Evolutionary conservation across 2,888 invertebrate genomes (phyloP).

Genomic region (Eupithecia dodoneata): DNA sequence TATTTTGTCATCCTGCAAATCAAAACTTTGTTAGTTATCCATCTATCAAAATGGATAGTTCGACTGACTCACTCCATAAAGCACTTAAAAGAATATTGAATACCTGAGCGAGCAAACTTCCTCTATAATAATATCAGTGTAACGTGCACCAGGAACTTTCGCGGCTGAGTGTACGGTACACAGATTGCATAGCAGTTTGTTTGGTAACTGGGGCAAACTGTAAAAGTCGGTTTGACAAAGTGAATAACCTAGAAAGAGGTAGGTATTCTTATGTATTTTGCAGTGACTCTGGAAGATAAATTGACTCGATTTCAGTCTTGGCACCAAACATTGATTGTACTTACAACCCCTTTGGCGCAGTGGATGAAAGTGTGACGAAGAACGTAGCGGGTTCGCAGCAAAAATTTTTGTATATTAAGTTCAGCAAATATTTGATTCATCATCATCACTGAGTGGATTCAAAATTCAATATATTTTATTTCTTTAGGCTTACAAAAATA

Average conservation of each 20-base stretch:
- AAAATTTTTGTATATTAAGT: too few species aligned
- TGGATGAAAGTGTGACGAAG: neutral
- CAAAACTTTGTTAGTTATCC: neutral
- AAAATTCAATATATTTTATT: too few species aligned
- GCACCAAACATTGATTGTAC: neutral
- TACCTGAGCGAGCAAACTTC: neutral
- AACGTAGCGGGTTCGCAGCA: neutral
- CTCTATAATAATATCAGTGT: neutral
- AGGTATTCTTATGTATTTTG: neutral
- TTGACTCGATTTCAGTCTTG: neutral
- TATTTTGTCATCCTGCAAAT: neutral
- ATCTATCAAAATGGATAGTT: neutral
- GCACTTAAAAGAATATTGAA: neutral
- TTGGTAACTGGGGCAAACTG: neutral
- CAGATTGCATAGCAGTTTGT: constrained; percentile 1
- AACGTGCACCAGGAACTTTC: neutral
- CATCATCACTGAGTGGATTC: too few species aligned
- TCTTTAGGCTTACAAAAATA: too few species aligned
- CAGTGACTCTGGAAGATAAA: neutral
- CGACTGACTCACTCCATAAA: neutral
- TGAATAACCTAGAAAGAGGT: neutral
- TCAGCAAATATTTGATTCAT: neutral
- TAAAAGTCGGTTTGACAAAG: neutral
- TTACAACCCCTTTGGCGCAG: neutral
- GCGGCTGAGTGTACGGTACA: neutral